Evolutionary conservation across 2,113 vertebrate species (phyloP).

Genomic region (Dermatemys mawii): DNA sequence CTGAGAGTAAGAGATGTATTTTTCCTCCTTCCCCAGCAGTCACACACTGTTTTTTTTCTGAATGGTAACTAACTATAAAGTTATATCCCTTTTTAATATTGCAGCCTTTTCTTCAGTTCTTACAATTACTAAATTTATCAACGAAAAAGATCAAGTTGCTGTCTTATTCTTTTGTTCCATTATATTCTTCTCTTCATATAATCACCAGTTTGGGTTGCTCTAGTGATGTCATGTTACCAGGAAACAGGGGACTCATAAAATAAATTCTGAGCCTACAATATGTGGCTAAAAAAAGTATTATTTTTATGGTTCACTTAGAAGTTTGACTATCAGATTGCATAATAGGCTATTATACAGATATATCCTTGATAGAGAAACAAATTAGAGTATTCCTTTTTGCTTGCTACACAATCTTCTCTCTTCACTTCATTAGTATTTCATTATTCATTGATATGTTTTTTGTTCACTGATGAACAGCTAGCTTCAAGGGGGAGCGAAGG

Average conservation of each 20-base stretch:
- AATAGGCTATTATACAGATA: slow-evolving; percentile 33
- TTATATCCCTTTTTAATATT: slow-evolving; percentile 59
- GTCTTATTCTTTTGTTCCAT: slow-evolving; percentile 51
- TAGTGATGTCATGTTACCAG: slow-evolving; percentile 65
- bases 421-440: not conserved
- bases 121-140: slow-evolving; percentile 76
- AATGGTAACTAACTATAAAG: slow-evolving; percentile 43
- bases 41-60: not conserved
- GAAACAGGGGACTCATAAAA: slow-evolving; percentile 56
- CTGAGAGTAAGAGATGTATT: slow-evolving; percentile 54
- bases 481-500: not conserved
- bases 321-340: not conserved
- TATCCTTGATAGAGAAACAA: not conserved
- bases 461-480: not conserved
- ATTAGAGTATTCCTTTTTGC: not conserved
- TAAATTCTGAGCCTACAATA: slow-evolving; percentile 30
- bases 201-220: slow-evolving; percentile 59
- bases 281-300: slow-evolving; percentile 24
- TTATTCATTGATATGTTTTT: not conserved
- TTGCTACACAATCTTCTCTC: not conserved
- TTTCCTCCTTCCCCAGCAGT: slow-evolving; percentile 51
- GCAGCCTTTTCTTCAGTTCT: slow-evolving; percentile 67
- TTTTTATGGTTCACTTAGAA: slow-evolving; percentile 47
- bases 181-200: slow-evolving; percentile 68
- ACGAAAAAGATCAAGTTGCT: slow-evolving; percentile 66